Evolutionary conservation across 2,113 vertebrate species (phyloP).

Genomic region (Aegithalos caudatus): DNA sequence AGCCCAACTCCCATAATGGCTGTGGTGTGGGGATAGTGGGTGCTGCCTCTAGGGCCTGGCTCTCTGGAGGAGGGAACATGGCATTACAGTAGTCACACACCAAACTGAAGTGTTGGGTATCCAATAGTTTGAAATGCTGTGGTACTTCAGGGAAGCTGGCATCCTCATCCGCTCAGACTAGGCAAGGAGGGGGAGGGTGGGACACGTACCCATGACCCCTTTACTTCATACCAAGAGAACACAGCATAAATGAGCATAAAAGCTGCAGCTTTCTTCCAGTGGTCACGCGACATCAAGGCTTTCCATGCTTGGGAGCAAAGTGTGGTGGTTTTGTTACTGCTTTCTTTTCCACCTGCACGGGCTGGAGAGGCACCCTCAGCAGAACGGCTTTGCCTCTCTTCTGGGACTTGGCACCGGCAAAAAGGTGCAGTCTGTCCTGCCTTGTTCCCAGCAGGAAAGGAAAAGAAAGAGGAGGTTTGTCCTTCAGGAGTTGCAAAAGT

Average conservation of each 20-base stretch:
- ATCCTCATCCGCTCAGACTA: neutral
- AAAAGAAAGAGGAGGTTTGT: neutral
- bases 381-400: neutral
- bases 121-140: neutral
- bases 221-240: neutral
- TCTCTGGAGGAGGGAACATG: fast-evolving
- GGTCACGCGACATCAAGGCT: neutral
- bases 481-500: neutral
- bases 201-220: fast-evolving
- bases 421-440: neutral
- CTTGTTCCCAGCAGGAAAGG: neutral
- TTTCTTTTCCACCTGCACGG: neutral
- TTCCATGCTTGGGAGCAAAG: neutral
- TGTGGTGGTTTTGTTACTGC: neutral
- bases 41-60: neutral
- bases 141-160: neutral
- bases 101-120: fast-evolving
- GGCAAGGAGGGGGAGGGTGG: neutral
- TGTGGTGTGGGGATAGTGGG: neutral
- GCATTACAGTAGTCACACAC: fast-evolving
- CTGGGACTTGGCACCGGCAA: neutral
- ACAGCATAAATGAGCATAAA: neutral
- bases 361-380: neutral
- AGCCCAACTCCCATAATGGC: fast-evolving
- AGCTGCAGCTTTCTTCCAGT: neutral